Evolutionary conservation across 2,113 vertebrate genomes (phyloP).

Genomic region (Delphinus delphis): DNA sequence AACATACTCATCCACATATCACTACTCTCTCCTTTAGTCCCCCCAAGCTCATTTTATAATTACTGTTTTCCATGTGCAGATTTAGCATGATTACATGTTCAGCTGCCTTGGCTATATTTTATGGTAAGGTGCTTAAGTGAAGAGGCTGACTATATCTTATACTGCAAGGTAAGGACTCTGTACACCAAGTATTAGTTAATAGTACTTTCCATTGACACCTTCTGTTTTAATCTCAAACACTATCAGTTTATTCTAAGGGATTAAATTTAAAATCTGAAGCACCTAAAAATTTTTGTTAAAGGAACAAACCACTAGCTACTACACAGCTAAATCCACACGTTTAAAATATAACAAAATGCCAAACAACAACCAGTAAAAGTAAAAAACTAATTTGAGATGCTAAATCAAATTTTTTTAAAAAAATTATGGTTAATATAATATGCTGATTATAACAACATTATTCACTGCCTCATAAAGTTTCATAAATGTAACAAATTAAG

Average conservation of each 20-base stretch:
- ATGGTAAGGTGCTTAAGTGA: background rate
- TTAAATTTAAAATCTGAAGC: constrained; percentile 33
- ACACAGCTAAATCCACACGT: background rate
- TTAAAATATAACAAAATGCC: constrained; percentile 29
- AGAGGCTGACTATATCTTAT: background rate
- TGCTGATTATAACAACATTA: constrained; percentile 26
- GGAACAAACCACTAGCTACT: background rate
- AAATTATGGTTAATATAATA: constrained; percentile 35
- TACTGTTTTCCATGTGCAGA: constrained; percentile 52
- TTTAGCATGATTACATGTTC: constrained; percentile 44
- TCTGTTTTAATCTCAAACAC: constrained; percentile 7
- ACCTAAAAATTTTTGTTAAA: constrained; percentile 19
- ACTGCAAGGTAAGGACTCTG: background rate
- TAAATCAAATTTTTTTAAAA: constrained; percentile 23
- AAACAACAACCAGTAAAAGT: constrained; percentile 26
- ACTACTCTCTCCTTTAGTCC: background rate
- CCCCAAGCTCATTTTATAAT: background rate
- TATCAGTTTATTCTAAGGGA: constrained; percentile 27
- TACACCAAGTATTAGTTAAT: background rate
- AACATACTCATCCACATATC: background rate
- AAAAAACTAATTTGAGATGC: constrained; percentile 25
- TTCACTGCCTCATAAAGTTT: constrained; percentile 44
- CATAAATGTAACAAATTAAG: constrained; percentile 56
- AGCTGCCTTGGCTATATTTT: constrained; percentile 1
- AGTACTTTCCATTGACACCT: background rate